Evolutionary conservation across 2,113 vertebrate genomes (phyloP).

Genomic region (Carassius auratus): DNA sequence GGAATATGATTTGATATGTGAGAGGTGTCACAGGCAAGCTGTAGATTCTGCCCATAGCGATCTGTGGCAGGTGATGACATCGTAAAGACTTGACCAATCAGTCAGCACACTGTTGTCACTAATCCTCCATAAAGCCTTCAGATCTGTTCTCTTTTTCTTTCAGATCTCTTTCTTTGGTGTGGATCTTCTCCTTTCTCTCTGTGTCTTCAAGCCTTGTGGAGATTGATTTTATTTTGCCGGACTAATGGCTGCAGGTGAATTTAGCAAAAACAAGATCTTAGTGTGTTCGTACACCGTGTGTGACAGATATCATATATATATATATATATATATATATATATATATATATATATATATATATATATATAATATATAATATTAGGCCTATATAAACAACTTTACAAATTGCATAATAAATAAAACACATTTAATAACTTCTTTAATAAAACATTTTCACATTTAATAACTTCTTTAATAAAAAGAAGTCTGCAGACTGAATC

Average conservation of each 20-base stretch:
- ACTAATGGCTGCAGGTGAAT: constrained; percentile 15
- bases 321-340: too few relatives aligned
- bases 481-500: background rate
- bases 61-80: constrained; percentile 52
- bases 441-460: background rate
- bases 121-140: constrained; percentile 49
- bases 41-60: constrained; percentile 37
- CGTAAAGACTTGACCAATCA: constrained; percentile 36
- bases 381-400: too few relatives aligned
- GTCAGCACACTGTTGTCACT: constrained; percentile 48
- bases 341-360: too few relatives aligned
- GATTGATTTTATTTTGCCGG: constrained; percentile 27
- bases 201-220: constrained; percentile 29
- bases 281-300: background rate
- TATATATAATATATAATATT: too few relatives aligned
- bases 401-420: too few relatives aligned
- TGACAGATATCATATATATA: background rate
- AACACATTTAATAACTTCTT: background rate
- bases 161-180: constrained; percentile 35
- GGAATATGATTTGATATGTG: constrained; percentile 40
- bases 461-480: background rate
- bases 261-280: background rate
- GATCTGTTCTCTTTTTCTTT: constrained; percentile 30
- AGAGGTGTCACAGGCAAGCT: constrained; percentile 40
- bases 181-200: constrained; percentile 37